phyloP scores from a whole-genome alignment of 35 echinoderm and acorn worm genomes.

The Nesometra sesokonis region DNA sequence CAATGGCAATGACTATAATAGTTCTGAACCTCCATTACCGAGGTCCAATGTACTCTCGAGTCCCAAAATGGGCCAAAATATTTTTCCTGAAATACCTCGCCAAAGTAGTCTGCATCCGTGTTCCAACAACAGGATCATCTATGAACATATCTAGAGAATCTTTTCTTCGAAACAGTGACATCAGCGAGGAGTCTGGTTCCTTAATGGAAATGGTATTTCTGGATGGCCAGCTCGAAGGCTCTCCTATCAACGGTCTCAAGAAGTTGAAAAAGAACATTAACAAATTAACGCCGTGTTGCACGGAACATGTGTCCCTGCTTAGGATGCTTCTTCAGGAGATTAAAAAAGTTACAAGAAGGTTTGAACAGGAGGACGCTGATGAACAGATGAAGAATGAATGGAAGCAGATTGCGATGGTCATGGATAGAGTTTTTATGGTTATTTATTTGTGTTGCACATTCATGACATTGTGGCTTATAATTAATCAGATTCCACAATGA shows the following conservation, averaged over 20 bases:
- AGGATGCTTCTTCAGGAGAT: constrained; percentile 49
- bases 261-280: not conserved
- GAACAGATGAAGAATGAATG: constrained; percentile 61
- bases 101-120: not conserved
- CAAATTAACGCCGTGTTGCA: not conserved
- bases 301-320: not conserved
- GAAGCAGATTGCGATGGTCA: constrained; percentile 75
- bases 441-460: constrained; percentile 64
- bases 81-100: constrained; percentile 41
- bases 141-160: not conserved
- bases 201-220: not conserved
- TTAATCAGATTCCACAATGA: not conserved
- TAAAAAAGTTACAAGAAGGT: constrained; percentile 40
- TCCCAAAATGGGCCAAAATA: constrained; percentile 44
- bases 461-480: constrained; percentile 52
- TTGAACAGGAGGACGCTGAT: constrained; percentile 37
- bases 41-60: constrained; percentile 55
- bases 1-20: constrained; percentile 70
- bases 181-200: not conserved
- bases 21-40: constrained; percentile 86
- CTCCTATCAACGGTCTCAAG: not conserved
- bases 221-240: not conserved
- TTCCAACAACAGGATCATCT: not conserved
- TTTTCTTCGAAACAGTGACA: not conserved
- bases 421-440: constrained; percentile 75